Evolutionary conservation across 2,888 invertebrate species (phyloP).

Genomic region (Dromius quadrimaculatus): DNA sequence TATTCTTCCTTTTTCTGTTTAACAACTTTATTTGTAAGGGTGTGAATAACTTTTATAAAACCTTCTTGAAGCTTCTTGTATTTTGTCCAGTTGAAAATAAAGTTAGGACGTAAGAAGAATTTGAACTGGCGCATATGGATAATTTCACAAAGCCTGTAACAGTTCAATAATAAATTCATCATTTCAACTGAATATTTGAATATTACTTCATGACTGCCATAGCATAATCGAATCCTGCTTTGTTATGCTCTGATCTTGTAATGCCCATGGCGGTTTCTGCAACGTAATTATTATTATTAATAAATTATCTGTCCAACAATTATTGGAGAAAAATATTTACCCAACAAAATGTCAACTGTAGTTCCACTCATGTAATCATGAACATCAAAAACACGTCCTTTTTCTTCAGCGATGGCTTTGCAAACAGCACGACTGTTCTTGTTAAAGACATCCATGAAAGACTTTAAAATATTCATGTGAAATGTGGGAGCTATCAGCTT

Average conservation of each 20-base stretch:
- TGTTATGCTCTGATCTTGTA: constrained; percentile 65
- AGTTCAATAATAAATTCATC: not conserved
- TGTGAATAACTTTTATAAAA: constrained; percentile 67
- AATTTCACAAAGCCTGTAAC: constrained; percentile 67
- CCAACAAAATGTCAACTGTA: constrained; percentile 69
- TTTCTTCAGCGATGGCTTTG: constrained; percentile 63
- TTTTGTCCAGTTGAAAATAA: constrained; percentile 67
- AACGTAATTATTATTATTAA: not conserved
- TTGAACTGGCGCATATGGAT: constrained; percentile 69
- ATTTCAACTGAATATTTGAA: constrained; percentile 56
- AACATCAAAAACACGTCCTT: constrained; percentile 66
- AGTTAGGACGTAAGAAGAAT: constrained; percentile 65
- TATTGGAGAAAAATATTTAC: constrained; percentile 55
- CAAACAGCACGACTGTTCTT: constrained; percentile 66
- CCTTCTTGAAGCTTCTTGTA: constrained; percentile 66
- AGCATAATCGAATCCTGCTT: constrained; percentile 69
- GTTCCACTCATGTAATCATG: constrained; percentile 68
- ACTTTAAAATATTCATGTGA: constrained; percentile 68
- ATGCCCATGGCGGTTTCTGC: constrained; percentile 71
- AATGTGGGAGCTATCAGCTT: constrained; percentile 70
- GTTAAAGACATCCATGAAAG: constrained; percentile 69
- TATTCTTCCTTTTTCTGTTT: constrained; percentile 82
- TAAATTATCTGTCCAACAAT: not conserved
- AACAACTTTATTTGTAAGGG: constrained; percentile 71
- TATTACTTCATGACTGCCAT: constrained; percentile 70